A percentile compares a stretch with the other conserved stretches of the same genome.
Conservation (phyloP, 2,113 vertebrate species). For the Lophius piscatorius region DNA sequence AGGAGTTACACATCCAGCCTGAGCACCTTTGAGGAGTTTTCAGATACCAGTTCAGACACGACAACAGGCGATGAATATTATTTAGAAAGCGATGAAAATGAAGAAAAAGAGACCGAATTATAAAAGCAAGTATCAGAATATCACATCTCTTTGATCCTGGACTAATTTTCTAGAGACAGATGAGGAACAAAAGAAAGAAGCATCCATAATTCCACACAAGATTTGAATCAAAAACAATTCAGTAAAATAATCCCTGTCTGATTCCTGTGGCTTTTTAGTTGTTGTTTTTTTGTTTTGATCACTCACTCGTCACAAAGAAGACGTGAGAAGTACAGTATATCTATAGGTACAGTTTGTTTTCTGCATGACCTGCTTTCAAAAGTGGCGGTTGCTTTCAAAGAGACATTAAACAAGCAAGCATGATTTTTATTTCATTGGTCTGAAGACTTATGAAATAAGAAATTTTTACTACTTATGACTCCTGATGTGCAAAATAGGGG, state of each 20-base stretch:
- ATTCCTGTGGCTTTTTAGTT: background rate
- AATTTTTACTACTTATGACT: conserved; percentile 3
- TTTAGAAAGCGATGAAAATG: conserved; percentile 72
- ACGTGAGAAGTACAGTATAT: no score
- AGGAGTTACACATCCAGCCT: conserved; percentile 64
- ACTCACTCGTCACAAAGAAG: conserved; percentile 2
- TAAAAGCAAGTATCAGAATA: conserved; percentile 40
- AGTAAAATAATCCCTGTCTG: background rate
- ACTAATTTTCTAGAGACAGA: background rate
- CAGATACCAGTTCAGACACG: conserved; percentile 84
- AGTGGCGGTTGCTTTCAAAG: conserved; percentile 15
- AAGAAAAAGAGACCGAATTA: conserved; percentile 79
- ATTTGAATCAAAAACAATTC: no score
- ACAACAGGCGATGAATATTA: conserved; percentile 97
- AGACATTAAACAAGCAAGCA: conserved; percentile 6
- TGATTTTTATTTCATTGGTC: conserved; percentile 11
- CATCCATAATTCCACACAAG: rapidly evolving
- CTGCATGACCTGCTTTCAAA: conserved; percentile 33
- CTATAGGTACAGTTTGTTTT: background rate
- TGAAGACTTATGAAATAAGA: conserved; percentile 6
- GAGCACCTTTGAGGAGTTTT: conserved; percentile 82
- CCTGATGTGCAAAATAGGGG: conserved; percentile 9
- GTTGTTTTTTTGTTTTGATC: background rate
- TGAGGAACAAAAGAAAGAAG: background rate
- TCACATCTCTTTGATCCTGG: conserved; percentile 1